A percentile compares a stretch with the other conserved stretches of the same genome.
Evolutionary conservation across 2,113 vertebrate genomes (phyloP).

Genomic region (Peromyscus leucopus): DNA sequence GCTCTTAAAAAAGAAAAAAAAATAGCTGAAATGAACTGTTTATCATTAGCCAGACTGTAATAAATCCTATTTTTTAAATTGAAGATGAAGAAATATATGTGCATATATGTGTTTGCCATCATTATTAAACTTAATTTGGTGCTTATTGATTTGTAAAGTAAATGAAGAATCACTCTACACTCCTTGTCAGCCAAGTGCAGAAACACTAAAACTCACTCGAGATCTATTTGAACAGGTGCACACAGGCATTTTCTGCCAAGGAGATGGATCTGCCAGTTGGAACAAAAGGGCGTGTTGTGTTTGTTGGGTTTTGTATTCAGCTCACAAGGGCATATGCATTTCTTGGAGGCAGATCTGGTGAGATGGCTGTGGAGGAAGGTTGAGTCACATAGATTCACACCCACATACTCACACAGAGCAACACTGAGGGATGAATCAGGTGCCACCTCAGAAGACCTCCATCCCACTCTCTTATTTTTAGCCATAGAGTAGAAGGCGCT

Average conservation of each 20-base stretch:
- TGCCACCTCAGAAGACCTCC: constrained; percentile 51
- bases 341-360: background rate
- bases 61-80: constrained; percentile 35
- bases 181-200: constrained; percentile 48
- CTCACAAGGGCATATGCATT: constrained; percentile 41
- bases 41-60: constrained; percentile 65
- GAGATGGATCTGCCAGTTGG: background rate
- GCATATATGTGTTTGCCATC: constrained; percentile 40
- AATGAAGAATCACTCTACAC: constrained; percentile 49
- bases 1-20: background rate
- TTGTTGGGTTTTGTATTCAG: constrained; percentile 21
- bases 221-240: constrained; percentile 71
- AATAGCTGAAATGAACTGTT: constrained; percentile 29
- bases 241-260: constrained; percentile 18
- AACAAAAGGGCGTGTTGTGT: background rate
- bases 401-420: background rate
- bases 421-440: constrained; percentile 9
- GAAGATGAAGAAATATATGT: constrained; percentile 26
- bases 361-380: constrained; percentile 11
- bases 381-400: constrained; percentile 5
- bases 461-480: constrained; percentile 47
- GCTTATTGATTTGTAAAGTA: constrained; percentile 66
- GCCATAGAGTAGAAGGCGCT: background rate
- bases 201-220: constrained; percentile 28
- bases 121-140: constrained; percentile 68